A percentile compares a stretch with the other conserved stretches of the same genome.
Conservation (phyloP, 2,797 vertebrate species). For the Scolopax bukidnonensis region DNA sequence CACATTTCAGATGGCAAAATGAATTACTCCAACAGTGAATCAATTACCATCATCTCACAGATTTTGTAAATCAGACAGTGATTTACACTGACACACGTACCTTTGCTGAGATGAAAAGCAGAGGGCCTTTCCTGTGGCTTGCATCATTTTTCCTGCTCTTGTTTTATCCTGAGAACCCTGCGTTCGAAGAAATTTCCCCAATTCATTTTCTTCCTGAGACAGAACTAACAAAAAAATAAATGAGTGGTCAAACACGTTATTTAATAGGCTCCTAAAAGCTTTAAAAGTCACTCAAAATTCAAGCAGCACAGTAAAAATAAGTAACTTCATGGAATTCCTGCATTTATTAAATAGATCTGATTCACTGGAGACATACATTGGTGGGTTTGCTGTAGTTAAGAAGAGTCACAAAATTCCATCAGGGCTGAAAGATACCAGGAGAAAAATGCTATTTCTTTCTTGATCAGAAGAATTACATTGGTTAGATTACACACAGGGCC, state of each 20-base stretch:
- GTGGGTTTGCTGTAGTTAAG: slow-evolving; percentile 27
- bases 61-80: neutral
- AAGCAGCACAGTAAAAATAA: slow-evolving; percentile 33
- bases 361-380: slow-evolving; percentile 32
- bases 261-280: slow-evolving; percentile 10
- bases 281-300: slow-evolving; percentile 22
- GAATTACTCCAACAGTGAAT: neutral
- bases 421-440: slow-evolving; percentile 17
- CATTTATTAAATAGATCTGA: slow-evolving; percentile 28
- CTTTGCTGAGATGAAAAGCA: slow-evolving; percentile 99
- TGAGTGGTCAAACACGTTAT: slow-evolving; percentile 13
- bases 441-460: slow-evolving; percentile 17
- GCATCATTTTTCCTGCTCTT: slow-evolving; percentile 98
- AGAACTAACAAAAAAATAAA: slow-evolving; percentile 83
- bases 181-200: slow-evolving; percentile 95
- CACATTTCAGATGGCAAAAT: neutral
- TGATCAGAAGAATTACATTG: neutral
- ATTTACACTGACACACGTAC: slow-evolving; percentile 67
- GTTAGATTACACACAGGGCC: neutral
- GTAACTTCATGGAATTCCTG: slow-evolving; percentile 7
- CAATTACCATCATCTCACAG: neutral
- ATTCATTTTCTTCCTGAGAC: slow-evolving; percentile 97
- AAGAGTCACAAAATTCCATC: slow-evolving; percentile 60
- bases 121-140: slow-evolving; percentile 96
- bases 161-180: slow-evolving; percentile 97